phyloP scores from a whole-genome alignment of 2,888 invertebrate genomes.

The Brachycybe producta region DNA sequence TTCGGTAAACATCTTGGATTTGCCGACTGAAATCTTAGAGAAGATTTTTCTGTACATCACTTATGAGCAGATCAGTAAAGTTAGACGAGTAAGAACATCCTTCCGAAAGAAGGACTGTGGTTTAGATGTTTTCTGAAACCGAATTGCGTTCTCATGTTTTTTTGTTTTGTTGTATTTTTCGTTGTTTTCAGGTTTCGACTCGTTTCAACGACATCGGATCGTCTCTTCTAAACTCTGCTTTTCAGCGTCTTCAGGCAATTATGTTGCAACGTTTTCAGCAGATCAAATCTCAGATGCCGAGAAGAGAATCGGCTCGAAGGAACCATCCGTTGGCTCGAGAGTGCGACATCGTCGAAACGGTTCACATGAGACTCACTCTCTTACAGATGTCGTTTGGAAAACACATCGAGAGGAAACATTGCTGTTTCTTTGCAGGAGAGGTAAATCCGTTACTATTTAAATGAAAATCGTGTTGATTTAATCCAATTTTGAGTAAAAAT shows the following conservation, averaged over 20 bases:
- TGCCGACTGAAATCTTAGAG: conserved; percentile 66
- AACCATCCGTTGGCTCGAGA: conserved; percentile 79
- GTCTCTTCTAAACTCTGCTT: conserved; percentile 66
- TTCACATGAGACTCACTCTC: conserved; percentile 79
- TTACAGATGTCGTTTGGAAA: conserved; percentile 90
- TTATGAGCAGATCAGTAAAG: conserved; percentile 62
- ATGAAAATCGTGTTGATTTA: no score
- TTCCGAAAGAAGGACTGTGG: neutral
- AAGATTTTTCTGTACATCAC: conserved; percentile 61
- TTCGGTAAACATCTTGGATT: conserved; percentile 46
- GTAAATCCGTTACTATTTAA: conserved; percentile 51
- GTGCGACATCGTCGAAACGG: conserved; percentile 82
- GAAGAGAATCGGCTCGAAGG: conserved; percentile 76
- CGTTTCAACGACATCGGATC: conserved; percentile 68
- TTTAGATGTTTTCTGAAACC: neutral
- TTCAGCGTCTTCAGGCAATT: conserved; percentile 69
- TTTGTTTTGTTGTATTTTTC: conserved; percentile 6
- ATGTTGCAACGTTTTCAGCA: conserved; percentile 71
- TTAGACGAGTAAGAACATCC: conserved; percentile 55
- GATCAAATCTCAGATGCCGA: conserved; percentile 82
- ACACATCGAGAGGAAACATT: conserved; percentile 82
- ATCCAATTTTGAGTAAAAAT: no score
- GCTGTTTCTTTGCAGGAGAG: conserved; percentile 90
- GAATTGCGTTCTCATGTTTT: neutral
- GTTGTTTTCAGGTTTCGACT: conserved; percentile 55